phyloP scores from a whole-genome alignment of 2,113 vertebrate genomes.

The Albula glossodonta region DNA sequence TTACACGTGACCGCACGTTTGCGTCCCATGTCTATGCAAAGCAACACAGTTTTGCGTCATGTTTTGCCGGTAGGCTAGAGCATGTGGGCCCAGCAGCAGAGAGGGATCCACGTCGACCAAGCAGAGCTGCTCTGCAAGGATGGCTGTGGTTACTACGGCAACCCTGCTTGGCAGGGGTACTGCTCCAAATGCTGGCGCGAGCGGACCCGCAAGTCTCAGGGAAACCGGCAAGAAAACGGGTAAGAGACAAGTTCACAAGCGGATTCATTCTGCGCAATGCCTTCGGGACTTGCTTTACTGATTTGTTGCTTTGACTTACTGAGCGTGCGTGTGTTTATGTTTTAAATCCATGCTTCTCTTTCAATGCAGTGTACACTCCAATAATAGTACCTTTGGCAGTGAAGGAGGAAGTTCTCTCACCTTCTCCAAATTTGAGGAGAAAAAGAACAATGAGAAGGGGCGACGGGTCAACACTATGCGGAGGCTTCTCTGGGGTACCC shows the following conservation, averaged over 20 bases:
- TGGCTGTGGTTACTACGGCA: conserved; percentile 50
- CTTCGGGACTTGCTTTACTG: too few species aligned
- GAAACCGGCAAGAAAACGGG: neutral
- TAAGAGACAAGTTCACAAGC: neutral
- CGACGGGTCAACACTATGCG: conserved; percentile 66
- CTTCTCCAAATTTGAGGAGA: conserved; percentile 70
- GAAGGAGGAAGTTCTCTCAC: conserved; percentile 50
- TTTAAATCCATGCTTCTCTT: neutral
- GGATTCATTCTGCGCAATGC: too few species aligned
- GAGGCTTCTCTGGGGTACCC: conserved; percentile 67
- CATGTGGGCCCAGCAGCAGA: conserved; percentile 11
- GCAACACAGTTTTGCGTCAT: neutral
- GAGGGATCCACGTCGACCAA: conserved; percentile 37
- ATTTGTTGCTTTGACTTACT: too few species aligned
- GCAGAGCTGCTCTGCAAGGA: conserved; percentile 45
- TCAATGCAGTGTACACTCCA: neutral
- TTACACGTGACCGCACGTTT: neutral
- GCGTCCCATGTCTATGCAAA: neutral
- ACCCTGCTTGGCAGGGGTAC: conserved; percentile 50
- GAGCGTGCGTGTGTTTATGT: neutral
- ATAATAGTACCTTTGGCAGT: conserved; percentile 29
- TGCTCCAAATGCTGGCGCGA: conserved; percentile 51
- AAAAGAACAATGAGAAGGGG: conserved; percentile 68
- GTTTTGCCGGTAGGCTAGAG: conserved; percentile 1
- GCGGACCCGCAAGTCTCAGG: conserved; percentile 23